Percentiles rank a stretch among this genome's conserved stretches.
These are phyloP conservation scores for Dromiciops gliroides DNA, from an alignment of 2,113 vertebrate species.

Conservation along the genomic window DNA sequence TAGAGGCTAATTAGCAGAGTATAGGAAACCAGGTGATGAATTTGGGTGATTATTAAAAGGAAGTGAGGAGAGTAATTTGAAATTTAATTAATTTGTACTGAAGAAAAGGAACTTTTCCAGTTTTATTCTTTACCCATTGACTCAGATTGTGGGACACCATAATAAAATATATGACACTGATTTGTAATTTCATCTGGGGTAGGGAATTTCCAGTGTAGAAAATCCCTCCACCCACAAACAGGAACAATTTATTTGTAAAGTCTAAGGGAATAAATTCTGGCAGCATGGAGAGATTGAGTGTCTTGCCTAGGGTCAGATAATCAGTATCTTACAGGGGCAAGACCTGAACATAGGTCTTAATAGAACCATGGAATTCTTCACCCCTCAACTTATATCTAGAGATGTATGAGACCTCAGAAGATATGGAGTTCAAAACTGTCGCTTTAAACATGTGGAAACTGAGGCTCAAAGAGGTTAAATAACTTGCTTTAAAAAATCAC, in stretches of 20 bases:
- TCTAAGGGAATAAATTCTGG: neutral
- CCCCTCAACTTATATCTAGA: neutral
- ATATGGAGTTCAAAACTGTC: neutral
- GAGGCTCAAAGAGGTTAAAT: neutral
- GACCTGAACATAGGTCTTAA: neutral
- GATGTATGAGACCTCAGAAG: neutral
- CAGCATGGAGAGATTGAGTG: neutral
- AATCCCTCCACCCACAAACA: neutral
- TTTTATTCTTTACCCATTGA: neutral
- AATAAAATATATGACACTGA: neutral
- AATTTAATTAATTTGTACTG: neutral
- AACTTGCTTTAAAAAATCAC: neutral
- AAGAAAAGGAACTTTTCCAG: neutral
- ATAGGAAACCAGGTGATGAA: neutral
- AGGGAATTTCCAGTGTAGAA: neutral
- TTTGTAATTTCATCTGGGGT: neutral
- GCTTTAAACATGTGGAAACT: neutral
- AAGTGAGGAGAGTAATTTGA: neutral
- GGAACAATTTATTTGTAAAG: neutral
- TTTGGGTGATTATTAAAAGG: neutral
- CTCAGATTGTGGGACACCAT: neutral
- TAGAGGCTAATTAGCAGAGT: neutral
- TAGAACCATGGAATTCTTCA: neutral
- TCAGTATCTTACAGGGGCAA: neutral
- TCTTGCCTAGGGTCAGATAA: neutral